Evolutionary conservation across 2,113 vertebrate genomes (phyloP), one percentile per base, ranked within the genome.

Genomic region (Cyanoramphus novaezelandiae): DNA sequence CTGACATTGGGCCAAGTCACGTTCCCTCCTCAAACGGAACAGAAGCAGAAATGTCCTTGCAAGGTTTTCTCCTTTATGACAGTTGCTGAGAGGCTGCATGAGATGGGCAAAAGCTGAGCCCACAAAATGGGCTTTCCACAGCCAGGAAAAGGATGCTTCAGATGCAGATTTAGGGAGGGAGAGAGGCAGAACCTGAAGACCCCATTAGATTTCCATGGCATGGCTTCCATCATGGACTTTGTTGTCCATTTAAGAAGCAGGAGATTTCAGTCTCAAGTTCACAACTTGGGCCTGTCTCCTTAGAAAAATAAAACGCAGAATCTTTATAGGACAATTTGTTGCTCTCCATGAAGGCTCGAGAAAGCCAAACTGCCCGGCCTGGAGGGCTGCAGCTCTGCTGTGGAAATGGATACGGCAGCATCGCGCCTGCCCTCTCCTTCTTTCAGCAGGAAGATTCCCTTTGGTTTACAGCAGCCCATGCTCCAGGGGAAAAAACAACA

Each of bases 401-500:
- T 64, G 94, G 86, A 46, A 64, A 47, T 46, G 81, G 91, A 71
- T 33, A 55, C 2, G 10, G 69, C 86, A 57, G 57, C 2, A 2
- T 83, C 86, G 90, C 0, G 17, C 39, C 65, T 47, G 69, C 64
- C 68, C 75, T 89, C 57, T 86, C 46, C 71, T 43, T 74, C 69
- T 57, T 77, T 13, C 90, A 88, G 59, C 41, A 49, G 55, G 71
- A 46, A 50, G 29, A 37, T 90, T 72, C 59, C 70, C 85, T 70
- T 59, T 8, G 68, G 19, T 88, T 90, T 78, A 65, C 76, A 92
- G 95, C 95, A 92, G 94, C 95, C 17, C 50, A 1, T 2, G 49
- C 75, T 92, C 85, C 85, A 75, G 79, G 93, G 77, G 90, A 81
- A 86, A 96, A 74, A 84, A 88, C 92, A 92, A 25, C 90, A n/a